Evolutionary conservation across 2,888 invertebrate species (phyloP).

Genomic region (Endotricha flammealis): DNA sequence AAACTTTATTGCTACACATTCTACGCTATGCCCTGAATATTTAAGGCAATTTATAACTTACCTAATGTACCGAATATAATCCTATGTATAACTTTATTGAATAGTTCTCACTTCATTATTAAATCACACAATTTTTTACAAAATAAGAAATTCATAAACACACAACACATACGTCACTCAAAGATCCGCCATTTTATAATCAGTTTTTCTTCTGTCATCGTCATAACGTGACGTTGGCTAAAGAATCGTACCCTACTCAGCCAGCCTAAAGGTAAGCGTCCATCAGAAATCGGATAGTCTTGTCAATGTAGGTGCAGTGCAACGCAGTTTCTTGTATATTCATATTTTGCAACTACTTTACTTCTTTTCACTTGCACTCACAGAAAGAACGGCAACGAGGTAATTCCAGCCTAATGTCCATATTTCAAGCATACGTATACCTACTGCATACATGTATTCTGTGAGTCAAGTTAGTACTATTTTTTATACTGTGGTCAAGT

Average conservation of each 20-base stretch:
- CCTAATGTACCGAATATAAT: slow-evolving; percentile 38
- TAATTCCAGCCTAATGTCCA: too few relatives aligned
- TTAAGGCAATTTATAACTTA: slow-evolving; percentile 33
- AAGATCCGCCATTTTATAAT: slow-evolving; percentile 69
- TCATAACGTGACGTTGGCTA: not conserved
- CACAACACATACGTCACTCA: slow-evolving; percentile 74
- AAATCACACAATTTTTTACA: slow-evolving; percentile 40
- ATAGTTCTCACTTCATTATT: slow-evolving; percentile 53
- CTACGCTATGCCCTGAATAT: slow-evolving; percentile 11
- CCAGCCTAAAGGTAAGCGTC: too few relatives aligned
- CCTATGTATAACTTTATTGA: slow-evolving; percentile 33
- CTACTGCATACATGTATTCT: too few relatives aligned
- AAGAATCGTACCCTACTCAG: not conserved
- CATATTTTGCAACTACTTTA: too few relatives aligned
- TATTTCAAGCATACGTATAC: too few relatives aligned
- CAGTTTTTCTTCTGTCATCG: slow-evolving; percentile 29
- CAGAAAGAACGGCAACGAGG: too few relatives aligned
- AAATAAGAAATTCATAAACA: slow-evolving; percentile 59
- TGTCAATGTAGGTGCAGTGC: too few relatives aligned
- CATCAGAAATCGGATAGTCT: too few relatives aligned
- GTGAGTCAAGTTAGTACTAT: too few relatives aligned
- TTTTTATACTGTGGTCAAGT: too few relatives aligned
- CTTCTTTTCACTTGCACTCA: too few relatives aligned
- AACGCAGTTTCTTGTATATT: too few relatives aligned
- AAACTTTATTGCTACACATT: slow-evolving; percentile 24